phyloP scores from a whole-genome alignment of 1,140 invertebrate species.

The Neodiprion fabricii region DNA sequence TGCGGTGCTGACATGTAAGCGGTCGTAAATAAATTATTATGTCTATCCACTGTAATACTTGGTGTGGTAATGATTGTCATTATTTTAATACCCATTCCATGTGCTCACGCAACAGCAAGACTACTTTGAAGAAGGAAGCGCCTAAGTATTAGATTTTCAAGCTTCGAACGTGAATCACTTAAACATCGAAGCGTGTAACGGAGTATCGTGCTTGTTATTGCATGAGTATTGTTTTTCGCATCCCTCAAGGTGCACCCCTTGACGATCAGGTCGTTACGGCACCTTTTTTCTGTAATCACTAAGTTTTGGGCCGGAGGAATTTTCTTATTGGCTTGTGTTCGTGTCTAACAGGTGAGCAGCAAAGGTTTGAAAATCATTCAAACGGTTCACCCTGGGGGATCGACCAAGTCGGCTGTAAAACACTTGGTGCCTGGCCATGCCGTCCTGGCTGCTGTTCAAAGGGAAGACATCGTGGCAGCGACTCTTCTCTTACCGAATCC shows the following conservation, averaged over 20 bases:
- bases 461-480: conserved; percentile 90
- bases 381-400: conserved; percentile 67
- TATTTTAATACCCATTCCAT: too few relatives aligned
- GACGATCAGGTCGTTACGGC: neutral
- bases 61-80: too few relatives aligned
- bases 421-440: conserved; percentile 95
- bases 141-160: too few relatives aligned
- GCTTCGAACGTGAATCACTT: too few relatives aligned
- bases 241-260: neutral
- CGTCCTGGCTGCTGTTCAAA: conserved; percentile 85
- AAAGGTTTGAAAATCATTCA: conserved; percentile 96
- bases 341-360: conserved; percentile 82
- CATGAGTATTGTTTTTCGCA: neutral
- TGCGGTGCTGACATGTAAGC: too few relatives aligned
- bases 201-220: neutral
- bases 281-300: conserved; percentile 9
- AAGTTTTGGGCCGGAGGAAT: conserved; percentile 34
- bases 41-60: too few relatives aligned
- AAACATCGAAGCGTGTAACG: neutral
- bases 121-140: too few relatives aligned
- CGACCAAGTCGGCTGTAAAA: conserved; percentile 75
- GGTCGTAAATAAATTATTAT: too few relatives aligned
- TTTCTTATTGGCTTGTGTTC: conserved; percentile 33
- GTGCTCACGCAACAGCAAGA: too few relatives aligned
- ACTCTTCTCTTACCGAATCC: conserved; percentile 91